A percentile compares a stretch with the other conserved stretches of the same genome.
These are phyloP conservation scores for Scylla paramamosain DNA, from an alignment of 1,140 invertebrate species.

Conservation along the genomic window DNA sequence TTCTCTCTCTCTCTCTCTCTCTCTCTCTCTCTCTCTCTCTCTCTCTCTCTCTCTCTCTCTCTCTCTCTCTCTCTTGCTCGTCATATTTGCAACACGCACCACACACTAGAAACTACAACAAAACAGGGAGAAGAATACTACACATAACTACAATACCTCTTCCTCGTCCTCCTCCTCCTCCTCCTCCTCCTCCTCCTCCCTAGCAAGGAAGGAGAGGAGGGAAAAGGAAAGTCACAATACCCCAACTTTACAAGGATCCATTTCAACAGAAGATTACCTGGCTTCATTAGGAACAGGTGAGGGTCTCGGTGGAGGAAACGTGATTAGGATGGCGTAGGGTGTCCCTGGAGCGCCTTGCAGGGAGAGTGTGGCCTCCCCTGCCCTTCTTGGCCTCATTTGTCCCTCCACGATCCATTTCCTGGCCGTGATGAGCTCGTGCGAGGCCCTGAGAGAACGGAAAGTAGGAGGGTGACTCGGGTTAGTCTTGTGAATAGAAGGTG, in stretches of 20 bases:
- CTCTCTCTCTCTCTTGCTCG: too few species aligned
- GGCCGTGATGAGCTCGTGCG: background rate
- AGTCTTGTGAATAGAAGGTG: background rate
- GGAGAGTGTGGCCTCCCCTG: background rate
- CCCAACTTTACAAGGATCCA: background rate
- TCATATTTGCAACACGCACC: too few species aligned
- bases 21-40: too few species aligned
- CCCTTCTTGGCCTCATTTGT: background rate
- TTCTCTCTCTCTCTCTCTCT: too few species aligned
- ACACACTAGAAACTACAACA: too few species aligned
- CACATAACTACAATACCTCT: too few species aligned
- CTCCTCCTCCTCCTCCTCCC: too few species aligned
- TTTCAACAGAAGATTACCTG: conserved; percentile 22
- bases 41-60: too few species aligned
- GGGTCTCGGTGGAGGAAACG: background rate
- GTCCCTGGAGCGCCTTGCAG: background rate
- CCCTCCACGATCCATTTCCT: background rate
- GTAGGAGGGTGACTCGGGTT: background rate
- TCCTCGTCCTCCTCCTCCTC: too few species aligned
- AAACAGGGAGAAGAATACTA: too few species aligned
- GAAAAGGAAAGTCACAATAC: background rate
- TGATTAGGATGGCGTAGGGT: background rate
- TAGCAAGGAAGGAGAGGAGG: background rate
- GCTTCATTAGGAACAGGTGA: background rate
- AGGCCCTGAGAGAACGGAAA: background rate